phyloP scores from a whole-genome alignment of 2,113 vertebrate genomes.

The Channa maculata region DNA sequence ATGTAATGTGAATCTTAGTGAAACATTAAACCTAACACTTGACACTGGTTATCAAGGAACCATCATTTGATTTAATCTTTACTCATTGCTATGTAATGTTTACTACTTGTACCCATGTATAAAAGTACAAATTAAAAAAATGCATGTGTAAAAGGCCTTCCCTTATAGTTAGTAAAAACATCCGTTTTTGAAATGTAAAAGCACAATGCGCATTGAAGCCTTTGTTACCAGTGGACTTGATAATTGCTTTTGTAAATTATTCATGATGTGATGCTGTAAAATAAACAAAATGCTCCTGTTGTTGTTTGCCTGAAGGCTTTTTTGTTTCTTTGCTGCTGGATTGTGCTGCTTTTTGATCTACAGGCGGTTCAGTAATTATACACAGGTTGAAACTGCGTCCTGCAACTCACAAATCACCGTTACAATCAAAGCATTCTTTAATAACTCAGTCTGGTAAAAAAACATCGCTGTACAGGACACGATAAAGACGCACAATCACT shows the following conservation, averaged over 20 bases:
- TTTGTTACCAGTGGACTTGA: slow-evolving; percentile 74
- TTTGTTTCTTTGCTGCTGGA: not conserved
- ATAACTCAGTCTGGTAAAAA: slow-evolving; percentile 31
- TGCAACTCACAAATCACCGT: not conserved
- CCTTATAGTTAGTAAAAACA: slow-evolving; percentile 48
- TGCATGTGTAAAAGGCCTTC: slow-evolving; percentile 70
- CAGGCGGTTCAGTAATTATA: too few relatives aligned
- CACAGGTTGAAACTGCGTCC: too few relatives aligned
- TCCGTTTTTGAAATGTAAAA: slow-evolving; percentile 64
- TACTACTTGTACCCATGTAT: slow-evolving; percentile 72
- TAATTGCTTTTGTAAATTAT: slow-evolving; percentile 79
- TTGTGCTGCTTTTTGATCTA: not conserved
- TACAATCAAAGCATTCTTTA: slow-evolving; percentile 11
- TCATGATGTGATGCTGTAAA: slow-evolving; percentile 78
- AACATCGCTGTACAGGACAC: slow-evolving; percentile 17
- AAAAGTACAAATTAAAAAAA: slow-evolving; percentile 48
- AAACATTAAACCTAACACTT: slow-evolving; percentile 50
- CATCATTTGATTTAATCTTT: slow-evolving; percentile 59
- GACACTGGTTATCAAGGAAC: slow-evolving; percentile 59
- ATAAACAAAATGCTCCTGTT: slow-evolving; percentile 64
- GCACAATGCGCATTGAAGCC: slow-evolving; percentile 67
- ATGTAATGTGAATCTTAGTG: slow-evolving; percentile 63
- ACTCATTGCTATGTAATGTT: slow-evolving; percentile 82
- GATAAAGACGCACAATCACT: slow-evolving; percentile 74
- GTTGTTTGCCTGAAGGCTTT: not conserved